These are phyloP conservation scores for Athene noctua DNA, from an alignment of 2,113 vertebrate genomes.

Conservation along the genomic window DNA sequence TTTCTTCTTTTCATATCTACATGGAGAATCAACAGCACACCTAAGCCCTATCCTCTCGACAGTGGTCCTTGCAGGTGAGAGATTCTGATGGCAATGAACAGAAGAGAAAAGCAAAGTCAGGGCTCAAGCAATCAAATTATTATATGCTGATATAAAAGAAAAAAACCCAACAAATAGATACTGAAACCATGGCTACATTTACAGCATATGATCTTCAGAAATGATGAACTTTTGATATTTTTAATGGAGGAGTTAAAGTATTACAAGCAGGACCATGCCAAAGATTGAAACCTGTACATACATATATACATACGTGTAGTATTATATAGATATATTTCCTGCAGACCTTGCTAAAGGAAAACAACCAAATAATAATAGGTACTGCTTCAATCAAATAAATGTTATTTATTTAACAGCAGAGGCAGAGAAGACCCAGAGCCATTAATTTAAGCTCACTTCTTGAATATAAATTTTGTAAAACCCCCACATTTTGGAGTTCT, in stretches of 20 bases:
- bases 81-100: not conserved
- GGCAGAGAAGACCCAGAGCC: not conserved
- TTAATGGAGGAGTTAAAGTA: not conserved
- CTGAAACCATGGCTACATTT: not conserved
- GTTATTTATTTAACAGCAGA: not conserved
- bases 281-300: not conserved
- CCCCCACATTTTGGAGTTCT: not conserved
- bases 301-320: rapidly evolving
- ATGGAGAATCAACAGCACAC: not conserved
- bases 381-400: not conserved
- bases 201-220: not conserved
- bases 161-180: not conserved
- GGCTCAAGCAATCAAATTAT: not conserved
- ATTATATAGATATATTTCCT: not conserved
- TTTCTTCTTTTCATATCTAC: not conserved
- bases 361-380: not conserved
- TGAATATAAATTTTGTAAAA: not conserved
- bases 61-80: not conserved
- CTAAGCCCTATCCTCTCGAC: not conserved
- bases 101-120: not conserved
- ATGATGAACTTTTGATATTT: not conserved
- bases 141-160: not conserved
- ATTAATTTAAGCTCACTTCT: not conserved
- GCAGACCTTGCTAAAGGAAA: not conserved
- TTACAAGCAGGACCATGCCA: not conserved